Percentiles rank a stretch among this genome's conserved stretches.
phyloP scores from a whole-genome alignment of 2,797 vertebrate species.

The Telmatherina bonti region DNA sequence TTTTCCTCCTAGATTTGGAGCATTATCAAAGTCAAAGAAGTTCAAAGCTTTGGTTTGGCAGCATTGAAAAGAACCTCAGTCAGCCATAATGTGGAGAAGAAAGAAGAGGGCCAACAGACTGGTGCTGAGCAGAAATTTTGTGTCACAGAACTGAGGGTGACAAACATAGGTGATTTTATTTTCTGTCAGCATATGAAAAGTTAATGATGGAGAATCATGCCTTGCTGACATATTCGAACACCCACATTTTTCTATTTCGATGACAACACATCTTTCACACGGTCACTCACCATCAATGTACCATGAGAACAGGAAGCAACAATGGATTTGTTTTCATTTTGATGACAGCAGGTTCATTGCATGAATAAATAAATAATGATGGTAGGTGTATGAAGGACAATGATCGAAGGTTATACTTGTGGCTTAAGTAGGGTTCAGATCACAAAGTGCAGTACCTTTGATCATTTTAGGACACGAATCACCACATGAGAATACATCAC shows the following conservation, averaged over 20 bases:
- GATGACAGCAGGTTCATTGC: constrained; percentile 20
- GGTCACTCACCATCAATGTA: constrained; percentile 18
- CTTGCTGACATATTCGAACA: constrained; percentile 21
- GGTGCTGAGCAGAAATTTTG: constrained; percentile 48
- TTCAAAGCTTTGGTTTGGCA: constrained; percentile 81
- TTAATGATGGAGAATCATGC: constrained; percentile 29
- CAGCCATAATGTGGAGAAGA: constrained; percentile 50
- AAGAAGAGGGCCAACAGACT: constrained; percentile 26
- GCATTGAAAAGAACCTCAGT: constrained; percentile 77
- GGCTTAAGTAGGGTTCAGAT: too few relatives aligned
- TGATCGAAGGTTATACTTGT: too few relatives aligned
- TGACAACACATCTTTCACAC: background rate
- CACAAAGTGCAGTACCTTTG: background rate
- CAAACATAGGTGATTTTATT: constrained; percentile 8
- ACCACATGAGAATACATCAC: background rate
- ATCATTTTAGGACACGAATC: background rate
- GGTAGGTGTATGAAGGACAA: too few relatives aligned
- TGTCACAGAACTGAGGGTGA: too few relatives aligned
- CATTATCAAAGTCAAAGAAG: constrained; percentile 72
- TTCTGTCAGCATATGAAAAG: constrained; percentile 9
- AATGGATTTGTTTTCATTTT: constrained; percentile 42
- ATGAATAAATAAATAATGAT: constrained; percentile 25
- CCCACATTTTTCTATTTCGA: constrained; percentile 6
- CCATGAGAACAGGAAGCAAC: constrained; percentile 38
- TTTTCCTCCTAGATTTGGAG: constrained; percentile 65